phyloP scores from a whole-genome alignment of 2,888 invertebrate species.

The Amblyjoppa fuscipennis region DNA sequence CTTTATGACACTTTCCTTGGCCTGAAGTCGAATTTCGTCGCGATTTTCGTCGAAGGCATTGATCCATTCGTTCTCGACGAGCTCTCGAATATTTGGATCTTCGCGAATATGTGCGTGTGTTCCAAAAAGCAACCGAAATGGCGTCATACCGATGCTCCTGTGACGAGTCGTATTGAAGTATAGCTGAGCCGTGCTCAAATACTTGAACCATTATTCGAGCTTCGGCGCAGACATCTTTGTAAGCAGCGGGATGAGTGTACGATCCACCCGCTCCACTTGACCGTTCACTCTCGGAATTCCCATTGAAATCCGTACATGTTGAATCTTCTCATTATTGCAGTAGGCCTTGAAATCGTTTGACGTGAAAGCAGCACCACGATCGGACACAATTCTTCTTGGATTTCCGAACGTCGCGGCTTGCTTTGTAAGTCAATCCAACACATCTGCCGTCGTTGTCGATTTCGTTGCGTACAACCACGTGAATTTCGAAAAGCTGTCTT shows the following conservation, averaged over 20 bases:
- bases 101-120: constrained; percentile 43
- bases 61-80: constrained; percentile 69
- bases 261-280: constrained; percentile 79
- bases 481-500: not conserved
- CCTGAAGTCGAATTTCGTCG: constrained; percentile 61
- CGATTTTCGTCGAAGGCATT: constrained; percentile 60
- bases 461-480: not conserved
- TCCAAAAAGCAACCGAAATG: constrained; percentile 64
- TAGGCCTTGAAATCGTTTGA: constrained; percentile 43
- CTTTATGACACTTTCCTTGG: constrained; percentile 62
- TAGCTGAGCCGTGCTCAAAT: constrained; percentile 72
- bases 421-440: constrained; percentile 35
- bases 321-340: constrained; percentile 44
- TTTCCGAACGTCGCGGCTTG: constrained; percentile 58
- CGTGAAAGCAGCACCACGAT: constrained; percentile 58
- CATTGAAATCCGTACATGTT: constrained; percentile 37
- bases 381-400: constrained; percentile 45
- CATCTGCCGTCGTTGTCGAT: constrained; percentile 33
- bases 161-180: constrained; percentile 74
- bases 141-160: constrained; percentile 72
- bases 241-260: constrained; percentile 77
- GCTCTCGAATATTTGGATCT: constrained; percentile 63
- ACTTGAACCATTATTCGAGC: constrained; percentile 77
- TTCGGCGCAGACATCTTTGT: constrained; percentile 79
- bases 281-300: constrained; percentile 80